phyloP scores from a whole-genome alignment of 1,140 invertebrate species.

The Trichonephila inaurata region DNA sequence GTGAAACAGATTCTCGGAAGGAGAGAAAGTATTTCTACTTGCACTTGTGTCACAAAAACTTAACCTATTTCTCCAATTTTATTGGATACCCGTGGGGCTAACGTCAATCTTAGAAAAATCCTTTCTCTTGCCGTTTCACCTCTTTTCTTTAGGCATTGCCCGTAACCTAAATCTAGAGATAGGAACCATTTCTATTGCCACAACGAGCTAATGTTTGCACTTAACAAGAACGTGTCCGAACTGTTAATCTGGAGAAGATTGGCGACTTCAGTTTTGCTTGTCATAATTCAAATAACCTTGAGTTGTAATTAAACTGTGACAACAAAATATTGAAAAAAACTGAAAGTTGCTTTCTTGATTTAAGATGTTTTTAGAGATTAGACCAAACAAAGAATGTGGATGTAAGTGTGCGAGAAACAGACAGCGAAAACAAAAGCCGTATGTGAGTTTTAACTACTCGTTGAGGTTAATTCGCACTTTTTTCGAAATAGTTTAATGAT shows the following conservation, averaged over 20 bases:
- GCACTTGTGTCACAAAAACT: slow-evolving; percentile 10
- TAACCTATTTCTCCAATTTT: slow-evolving; percentile 10
- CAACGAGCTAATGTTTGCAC: not conserved
- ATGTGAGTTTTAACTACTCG: not conserved
- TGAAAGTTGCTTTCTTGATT: not conserved
- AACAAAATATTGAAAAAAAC: not conserved
- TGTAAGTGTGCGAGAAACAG: not conserved
- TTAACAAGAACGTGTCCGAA: slow-evolving; percentile 24
- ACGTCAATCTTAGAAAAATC: not conserved
- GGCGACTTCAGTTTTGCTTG: not conserved
- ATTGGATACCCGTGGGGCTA: slow-evolving; percentile 1
- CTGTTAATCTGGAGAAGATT: slow-evolving; percentile 6
- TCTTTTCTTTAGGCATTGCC: not conserved
- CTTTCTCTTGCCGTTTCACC: not conserved
- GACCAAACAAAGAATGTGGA: not conserved
- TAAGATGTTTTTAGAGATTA: not conserved
- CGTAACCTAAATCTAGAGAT: not conserved
- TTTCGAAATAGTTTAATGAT: not conserved
- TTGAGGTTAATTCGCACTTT: not conserved
- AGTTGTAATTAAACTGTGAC: slow-evolving; percentile 10
- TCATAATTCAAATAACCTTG: slow-evolving; percentile 26
- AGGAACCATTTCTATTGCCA: slow-evolving; percentile 1
- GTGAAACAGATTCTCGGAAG: not conserved
- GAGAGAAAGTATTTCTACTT: not conserved
- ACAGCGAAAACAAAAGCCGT: not conserved